Percentiles rank a stretch among this genome's conserved stretches.
phyloP scores from a whole-genome alignment of 2,113 vertebrate species.

The Amphiprion percula region DNA sequence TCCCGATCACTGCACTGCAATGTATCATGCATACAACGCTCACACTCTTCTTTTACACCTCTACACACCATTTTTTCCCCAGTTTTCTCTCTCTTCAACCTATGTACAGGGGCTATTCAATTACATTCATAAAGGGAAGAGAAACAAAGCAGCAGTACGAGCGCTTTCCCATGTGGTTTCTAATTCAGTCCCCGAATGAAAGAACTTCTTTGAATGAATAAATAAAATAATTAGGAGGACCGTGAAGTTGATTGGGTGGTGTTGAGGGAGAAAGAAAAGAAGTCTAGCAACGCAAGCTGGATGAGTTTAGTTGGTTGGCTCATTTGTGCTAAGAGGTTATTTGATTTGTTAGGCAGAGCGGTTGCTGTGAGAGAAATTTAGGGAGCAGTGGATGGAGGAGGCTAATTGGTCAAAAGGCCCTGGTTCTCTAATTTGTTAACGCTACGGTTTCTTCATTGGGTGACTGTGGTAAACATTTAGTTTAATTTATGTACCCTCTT shows the following conservation, averaged over 20 bases:
- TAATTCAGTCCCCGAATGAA: slow-evolving; percentile 49
- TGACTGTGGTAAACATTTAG: slow-evolving; percentile 9
- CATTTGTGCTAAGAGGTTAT: slow-evolving; percentile 46
- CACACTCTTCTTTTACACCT: neutral
- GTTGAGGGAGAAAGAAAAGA: slow-evolving; percentile 15
- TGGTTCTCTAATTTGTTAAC: slow-evolving; percentile 35
- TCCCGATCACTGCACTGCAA: neutral
- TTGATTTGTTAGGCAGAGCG: slow-evolving; percentile 36
- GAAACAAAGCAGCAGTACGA: slow-evolving; percentile 18
- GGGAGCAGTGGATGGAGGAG: slow-evolving; percentile 4
- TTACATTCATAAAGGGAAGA: slow-evolving; percentile 45
- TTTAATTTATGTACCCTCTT: slow-evolving; percentile 41
- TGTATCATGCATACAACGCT: neutral
- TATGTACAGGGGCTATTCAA: slow-evolving; percentile 13
- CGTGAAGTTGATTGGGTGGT: slow-evolving; percentile 34
- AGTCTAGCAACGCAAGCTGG: slow-evolving; percentile 11
- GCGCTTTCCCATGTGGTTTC: slow-evolving; percentile 35
- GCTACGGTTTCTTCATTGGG: neutral
- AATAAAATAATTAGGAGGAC: slow-evolving; percentile 54
- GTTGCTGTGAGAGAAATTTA: slow-evolving; percentile 32
- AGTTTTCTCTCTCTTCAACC: neutral
- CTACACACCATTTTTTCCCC: neutral
- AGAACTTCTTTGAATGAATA: slow-evolving; percentile 51
- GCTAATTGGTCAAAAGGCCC: slow-evolving; percentile 65
- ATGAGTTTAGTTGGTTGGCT: slow-evolving; percentile 42